A percentile compares a stretch with the other conserved stretches of the same genome.
Conservation (phyloP, 2,888 invertebrate species). For the Drosophila recens region DNA sequence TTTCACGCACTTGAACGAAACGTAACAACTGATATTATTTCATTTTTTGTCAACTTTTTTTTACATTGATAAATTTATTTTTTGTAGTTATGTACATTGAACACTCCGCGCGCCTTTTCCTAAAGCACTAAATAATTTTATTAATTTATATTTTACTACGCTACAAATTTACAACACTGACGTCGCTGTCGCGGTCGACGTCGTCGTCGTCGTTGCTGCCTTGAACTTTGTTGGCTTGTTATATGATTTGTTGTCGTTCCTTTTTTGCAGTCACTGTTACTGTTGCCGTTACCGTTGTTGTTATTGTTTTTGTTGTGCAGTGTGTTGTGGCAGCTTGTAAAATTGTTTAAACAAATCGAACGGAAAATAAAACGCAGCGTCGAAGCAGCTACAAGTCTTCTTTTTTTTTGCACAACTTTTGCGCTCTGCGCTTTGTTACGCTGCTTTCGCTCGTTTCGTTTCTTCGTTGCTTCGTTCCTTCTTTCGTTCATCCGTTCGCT, state of each 20-base stretch:
- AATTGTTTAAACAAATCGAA: constrained; percentile 68
- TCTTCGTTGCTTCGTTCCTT: background rate
- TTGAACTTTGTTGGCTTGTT: constrained; percentile 18
- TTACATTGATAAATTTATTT: background rate
- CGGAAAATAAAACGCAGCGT: constrained; percentile 59
- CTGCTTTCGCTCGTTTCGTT: constrained; percentile 44
- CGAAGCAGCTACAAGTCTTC: constrained; percentile 77
- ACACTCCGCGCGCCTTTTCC: constrained; percentile 41
- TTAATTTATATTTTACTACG: constrained; percentile 10
- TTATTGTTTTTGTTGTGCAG: constrained; percentile 6
- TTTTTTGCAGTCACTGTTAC: background rate
- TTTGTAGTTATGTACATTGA: constrained; percentile 10
- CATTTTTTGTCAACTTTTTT: constrained; percentile 9
- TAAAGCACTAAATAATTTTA: constrained; percentile 23
- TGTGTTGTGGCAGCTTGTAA: constrained; percentile 21
- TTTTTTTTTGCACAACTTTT: constrained; percentile 79
- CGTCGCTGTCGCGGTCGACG: constrained; percentile 11
- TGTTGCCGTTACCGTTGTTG: constrained; percentile 8
- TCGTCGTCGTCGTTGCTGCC: constrained; percentile 11
- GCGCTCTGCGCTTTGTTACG: constrained; percentile 65
- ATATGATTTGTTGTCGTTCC: constrained; percentile 3
- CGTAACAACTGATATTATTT: constrained; percentile 10
- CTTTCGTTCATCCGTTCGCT: constrained; percentile 23
- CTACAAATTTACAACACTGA: constrained; percentile 11
- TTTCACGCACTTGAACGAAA: constrained; percentile 29